A percentile compares a stretch with the other conserved stretches of the same genome.
These are phyloP conservation scores for Drosophila littoralis DNA, from an alignment of 1,140 invertebrate genomes.

Conservation along the genomic window DNA sequence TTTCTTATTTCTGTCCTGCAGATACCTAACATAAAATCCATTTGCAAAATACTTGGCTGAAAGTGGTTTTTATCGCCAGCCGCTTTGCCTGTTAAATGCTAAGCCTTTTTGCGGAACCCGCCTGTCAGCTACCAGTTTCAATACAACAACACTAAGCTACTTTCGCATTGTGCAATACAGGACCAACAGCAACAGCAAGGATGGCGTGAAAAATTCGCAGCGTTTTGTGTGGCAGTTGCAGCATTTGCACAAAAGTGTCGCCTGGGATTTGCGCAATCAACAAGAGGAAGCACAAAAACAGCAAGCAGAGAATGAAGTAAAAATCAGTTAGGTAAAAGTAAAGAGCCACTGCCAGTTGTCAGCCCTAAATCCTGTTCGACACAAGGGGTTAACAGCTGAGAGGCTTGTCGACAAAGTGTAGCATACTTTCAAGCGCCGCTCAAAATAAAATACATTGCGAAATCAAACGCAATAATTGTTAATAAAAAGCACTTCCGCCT, in stretches of 20 bases:
- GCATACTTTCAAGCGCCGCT: conserved; percentile 1
- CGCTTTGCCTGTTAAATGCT: conserved; percentile 61
- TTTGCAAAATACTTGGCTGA: conserved; percentile 38
- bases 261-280: conserved; percentile 61
- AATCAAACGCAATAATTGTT: conserved; percentile 44
- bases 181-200: too few relatives aligned
- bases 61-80: conserved; percentile 40
- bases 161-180: conserved; percentile 47
- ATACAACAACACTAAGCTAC: conserved; percentile 19
- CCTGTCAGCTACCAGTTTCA: conserved; percentile 11
- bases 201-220: conserved; percentile 25
- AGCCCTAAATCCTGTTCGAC: background rate
- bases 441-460: background rate
- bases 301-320: background rate
- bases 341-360: conserved; percentile 7
- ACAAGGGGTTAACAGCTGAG: conserved; percentile 1
- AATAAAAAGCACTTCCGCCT: conserved; percentile 45
- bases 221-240: conserved; percentile 40
- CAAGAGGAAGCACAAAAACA: background rate
- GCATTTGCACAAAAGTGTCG: conserved; percentile 52
- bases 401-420: conserved; percentile 9
- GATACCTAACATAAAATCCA: conserved; percentile 39
- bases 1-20: background rate
- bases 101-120: conserved; percentile 49
- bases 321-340: conserved; percentile 17